Base-by-base conservation (phyloP, 2,797 vertebrate genomes). In the Synaphobranchus kaupii region DNA sequence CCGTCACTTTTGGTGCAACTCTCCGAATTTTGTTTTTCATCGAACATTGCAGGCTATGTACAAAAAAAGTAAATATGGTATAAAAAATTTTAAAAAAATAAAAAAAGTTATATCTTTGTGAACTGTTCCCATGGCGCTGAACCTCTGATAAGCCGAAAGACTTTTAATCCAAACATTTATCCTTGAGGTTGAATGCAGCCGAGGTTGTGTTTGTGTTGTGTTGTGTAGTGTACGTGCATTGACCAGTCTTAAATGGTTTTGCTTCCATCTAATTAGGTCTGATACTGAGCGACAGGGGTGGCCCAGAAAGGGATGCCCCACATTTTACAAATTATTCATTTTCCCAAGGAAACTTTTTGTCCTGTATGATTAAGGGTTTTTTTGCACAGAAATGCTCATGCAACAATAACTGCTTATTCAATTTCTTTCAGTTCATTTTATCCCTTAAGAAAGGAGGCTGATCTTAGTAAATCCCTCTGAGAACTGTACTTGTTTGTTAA, bases 101-200 rank as follows among this genome's bases (percentile, higher is more conserved):
- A n/a, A n/a, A n/a, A n/a, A n/a, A n/a, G n/a, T n/a, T n/a, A n/a
- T 22, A 50, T 25, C 78, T 50, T 81, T 22, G 44, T n/a, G 78
- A n/a, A 81, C 22, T 50, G 47, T 81, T 50, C 25, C 25, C 78
- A 4, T 50, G 50, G 10, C 78, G 50, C 44, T 48, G 78, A 50
- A n/a, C 47, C 78, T 25, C 44, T 50, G 78, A 81, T 81, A 81
- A 81, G 47, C 47, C 44, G 34, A 39, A 13, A 17, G 73, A 76
- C 78, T 22, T 50, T 81, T 81, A 81, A 81, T 81, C 78, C 78
- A 81, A 81, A 81, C 47, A 81, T 81, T 81, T 81, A 81, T 50
- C 78, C 39, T 81, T 22, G 47, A 48, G 17, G 78, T 22, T 81
- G 12, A 22, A 48, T 48, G 44, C 17, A 48, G 17, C 47, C 15